Base-by-base conservation (phyloP, 1,140 invertebrate species). In the Periplaneta americana region DNA sequence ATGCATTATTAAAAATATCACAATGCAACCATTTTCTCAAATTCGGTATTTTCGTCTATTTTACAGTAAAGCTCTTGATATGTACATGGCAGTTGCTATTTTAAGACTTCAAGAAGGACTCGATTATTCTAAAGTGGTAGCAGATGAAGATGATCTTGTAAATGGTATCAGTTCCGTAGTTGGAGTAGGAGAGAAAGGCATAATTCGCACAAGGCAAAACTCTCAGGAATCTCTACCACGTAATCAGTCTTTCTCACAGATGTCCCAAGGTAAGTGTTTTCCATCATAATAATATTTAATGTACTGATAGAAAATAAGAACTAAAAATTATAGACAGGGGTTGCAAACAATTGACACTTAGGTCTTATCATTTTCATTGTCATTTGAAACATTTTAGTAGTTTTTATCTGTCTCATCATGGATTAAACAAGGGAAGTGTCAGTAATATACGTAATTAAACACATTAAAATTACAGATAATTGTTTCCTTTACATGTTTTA, bases 51-150 rank as follows among this genome's bases (percentile, higher is more conserved):
- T n/a, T n/a, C n/a, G n/a, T 22, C 76, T 78, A 37, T 84, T 81
- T 90, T 89, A 86, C 87, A 98, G 96, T 88, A 96, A 96, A 90
- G 96, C 97, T 0, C 91, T 99, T 83, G 97, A 99, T 88, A 93
- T 97, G 89, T 95, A 98, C 86, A 92, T 97, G 88, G 96, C 96
- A 11, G 92, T 99, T 34, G 96, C 94, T 13, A 93, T 99, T 81
- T 88, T 99, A 8, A 91, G 97, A 75, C 89, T 97, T 6, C 92
- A 93, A 80, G 93, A 95, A 83, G 97, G 97, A 0, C 90, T 98
- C 35, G 95, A 96, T 88, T 93, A 91, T 77, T 91, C 91, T 66
- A 90, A 91, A n/a, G 85, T 91, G 36, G 85, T 94, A 35, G 91
- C 92, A 75, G 91, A 92, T n/a, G 88, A 74, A 6, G 87, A 89